A percentile compares a stretch with the other conserved stretches of the same genome.
Evolutionary conservation across 2,797 vertebrate species (phyloP).

Genomic region (Rhadinocentrus ornatus): DNA sequence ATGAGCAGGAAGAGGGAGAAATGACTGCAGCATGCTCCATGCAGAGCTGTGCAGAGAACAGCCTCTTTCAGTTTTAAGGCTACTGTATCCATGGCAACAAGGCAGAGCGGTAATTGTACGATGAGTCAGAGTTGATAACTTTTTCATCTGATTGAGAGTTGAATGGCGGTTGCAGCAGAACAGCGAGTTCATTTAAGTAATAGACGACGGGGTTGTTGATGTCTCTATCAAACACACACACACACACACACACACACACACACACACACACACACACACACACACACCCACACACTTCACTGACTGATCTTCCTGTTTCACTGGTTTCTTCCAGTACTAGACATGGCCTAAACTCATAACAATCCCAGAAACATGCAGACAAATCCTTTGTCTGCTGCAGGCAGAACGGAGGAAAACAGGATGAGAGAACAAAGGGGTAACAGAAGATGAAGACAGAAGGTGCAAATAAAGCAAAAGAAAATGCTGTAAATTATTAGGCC

Average conservation of each 20-base stretch:
- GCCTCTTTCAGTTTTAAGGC: slow-evolving; percentile 3
- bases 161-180: slow-evolving; percentile 11
- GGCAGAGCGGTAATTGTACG: slow-evolving; percentile 47
- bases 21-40: background rate
- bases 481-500: no score
- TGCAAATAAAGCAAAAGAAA: no score
- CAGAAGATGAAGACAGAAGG: no score
- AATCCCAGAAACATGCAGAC: no score
- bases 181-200: slow-evolving; percentile 26
- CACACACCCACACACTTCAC: slow-evolving; percentile 11
- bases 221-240: slow-evolving; percentile 2
- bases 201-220: background rate
- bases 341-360: no score
- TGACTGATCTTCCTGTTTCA: no score
- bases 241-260: slow-evolving; percentile 3
- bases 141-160: slow-evolving; percentile 23
- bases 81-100: slow-evolving; percentile 52
- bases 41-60: background rate
- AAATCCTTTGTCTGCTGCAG: background rate
- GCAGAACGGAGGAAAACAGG: background rate
- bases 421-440: background rate
- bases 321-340: no score
- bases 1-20: background rate
- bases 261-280: slow-evolving; percentile 10
- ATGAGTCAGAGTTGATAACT: slow-evolving; percentile 43